A percentile compares a stretch with the other conserved stretches of the same genome.
Evolutionary conservation across 2,888 invertebrate genomes (phyloP).

Genomic region (Dugesia japonica): DNA sequence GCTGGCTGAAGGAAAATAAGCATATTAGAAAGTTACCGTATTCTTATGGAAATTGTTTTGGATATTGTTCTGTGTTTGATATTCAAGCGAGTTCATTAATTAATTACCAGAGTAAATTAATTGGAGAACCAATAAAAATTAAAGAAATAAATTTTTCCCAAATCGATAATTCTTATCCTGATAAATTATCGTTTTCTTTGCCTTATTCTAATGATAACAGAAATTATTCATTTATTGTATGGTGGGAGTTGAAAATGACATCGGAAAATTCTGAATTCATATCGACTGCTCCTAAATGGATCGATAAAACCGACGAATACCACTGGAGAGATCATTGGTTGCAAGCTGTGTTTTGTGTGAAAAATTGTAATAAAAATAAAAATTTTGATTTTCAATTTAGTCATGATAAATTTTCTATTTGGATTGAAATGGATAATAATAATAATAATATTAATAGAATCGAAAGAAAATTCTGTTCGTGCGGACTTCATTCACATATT

Average conservation of each 20-base stretch:
- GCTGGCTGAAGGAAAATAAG: constrained; percentile 51
- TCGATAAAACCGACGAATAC: constrained; percentile 40
- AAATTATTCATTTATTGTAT: constrained; percentile 73
- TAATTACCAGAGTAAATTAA: constrained; percentile 54
- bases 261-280: constrained; percentile 52
- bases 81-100: constrained; percentile 70
- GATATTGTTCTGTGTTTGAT: constrained; percentile 75
- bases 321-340: constrained; percentile 80
- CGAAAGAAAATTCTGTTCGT: constrained; percentile 20
- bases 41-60: constrained; percentile 55
- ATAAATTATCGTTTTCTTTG: neutral
- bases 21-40: constrained; percentile 45
- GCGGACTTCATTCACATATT: constrained; percentile 22
- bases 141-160: constrained; percentile 1
- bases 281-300: constrained; percentile 82
- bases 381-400: neutral
- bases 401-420: neutral
- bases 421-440: neutral
- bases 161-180: neutral
- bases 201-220: constrained; percentile 50
- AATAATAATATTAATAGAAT: neutral
- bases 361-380: neutral
- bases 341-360: constrained; percentile 70
- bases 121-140: constrained; percentile 60
- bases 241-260: constrained; percentile 95